Evolutionary conservation across 1,140 invertebrate species (phyloP).

Genomic region (Lethocerus indicus): DNA sequence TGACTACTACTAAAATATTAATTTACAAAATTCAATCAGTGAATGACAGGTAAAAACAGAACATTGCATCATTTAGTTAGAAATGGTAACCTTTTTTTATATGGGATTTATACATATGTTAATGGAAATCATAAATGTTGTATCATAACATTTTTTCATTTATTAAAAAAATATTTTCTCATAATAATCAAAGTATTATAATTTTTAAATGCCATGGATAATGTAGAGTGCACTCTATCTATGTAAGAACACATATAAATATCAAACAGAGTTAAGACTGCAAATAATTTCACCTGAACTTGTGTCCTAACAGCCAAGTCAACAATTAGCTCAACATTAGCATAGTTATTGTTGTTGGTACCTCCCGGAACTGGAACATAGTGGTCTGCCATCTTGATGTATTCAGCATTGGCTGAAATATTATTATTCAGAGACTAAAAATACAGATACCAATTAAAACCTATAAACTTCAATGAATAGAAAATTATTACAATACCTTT

Average conservation of each 20-base stretch:
- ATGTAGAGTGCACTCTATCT: too few relatives aligned
- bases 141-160: neutral
- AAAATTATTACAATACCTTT: constrained; percentile 36
- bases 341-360: constrained; percentile 98
- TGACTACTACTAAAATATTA: too few relatives aligned
- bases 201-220: too few relatives aligned
- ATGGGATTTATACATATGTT: neutral
- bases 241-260: neutral
- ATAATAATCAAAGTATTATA: too few relatives aligned
- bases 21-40: too few relatives aligned
- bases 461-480: neutral
- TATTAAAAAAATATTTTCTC: neutral
- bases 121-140: neutral
- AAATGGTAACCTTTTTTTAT: neutral
- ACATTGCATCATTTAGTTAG: neutral
- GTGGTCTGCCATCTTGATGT: constrained; percentile 98
- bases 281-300: constrained; percentile 48
- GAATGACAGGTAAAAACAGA: too few relatives aligned
- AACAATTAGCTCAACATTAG: constrained; percentile 97
- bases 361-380: constrained; percentile 96
- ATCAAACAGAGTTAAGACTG: neutral
- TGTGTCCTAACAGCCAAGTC: constrained; percentile 87
- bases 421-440: neutral
- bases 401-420: constrained; percentile 63
- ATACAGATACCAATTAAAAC: neutral